A percentile compares a stretch with the other conserved stretches of the same genome.
These are phyloP conservation scores for Reticulitermes lucifugus DNA, from an alignment of 2,888 invertebrate species.

Conservation along the genomic window DNA sequence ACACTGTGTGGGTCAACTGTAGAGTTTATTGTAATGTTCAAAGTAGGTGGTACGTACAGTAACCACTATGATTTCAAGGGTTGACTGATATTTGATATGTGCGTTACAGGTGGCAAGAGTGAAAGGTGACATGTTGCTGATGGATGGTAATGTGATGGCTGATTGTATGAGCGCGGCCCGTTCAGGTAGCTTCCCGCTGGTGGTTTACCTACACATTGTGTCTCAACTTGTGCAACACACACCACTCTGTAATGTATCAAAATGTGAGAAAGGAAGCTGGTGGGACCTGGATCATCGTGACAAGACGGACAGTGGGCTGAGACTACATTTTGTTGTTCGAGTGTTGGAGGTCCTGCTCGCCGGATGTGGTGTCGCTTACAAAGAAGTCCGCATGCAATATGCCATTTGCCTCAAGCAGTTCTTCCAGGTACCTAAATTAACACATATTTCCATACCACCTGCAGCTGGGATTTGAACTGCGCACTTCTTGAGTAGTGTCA, in stretches of 20 bases:
- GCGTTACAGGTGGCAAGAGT: not conserved
- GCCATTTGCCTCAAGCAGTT: slow-evolving; percentile 39
- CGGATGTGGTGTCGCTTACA: slow-evolving; percentile 61
- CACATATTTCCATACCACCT: not conserved
- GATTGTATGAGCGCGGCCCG: slow-evolving; percentile 63
- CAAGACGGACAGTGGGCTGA: not conserved
- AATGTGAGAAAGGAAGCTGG: slow-evolving; percentile 58
- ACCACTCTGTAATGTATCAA: slow-evolving; percentile 65
- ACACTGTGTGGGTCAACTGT: too few species aligned
- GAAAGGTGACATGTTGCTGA: not conserved
- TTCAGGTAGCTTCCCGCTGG: slow-evolving; percentile 67
- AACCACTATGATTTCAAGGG: too few species aligned
- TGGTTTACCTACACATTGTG: slow-evolving; percentile 69
- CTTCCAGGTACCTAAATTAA: slow-evolving; percentile 46
- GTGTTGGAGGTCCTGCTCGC: slow-evolving; percentile 67
- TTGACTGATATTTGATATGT: not conserved
- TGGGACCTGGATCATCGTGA: slow-evolving; percentile 55
- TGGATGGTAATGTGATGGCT: slow-evolving; percentile 55
- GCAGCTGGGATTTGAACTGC: too few species aligned
- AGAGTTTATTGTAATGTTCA: too few species aligned
- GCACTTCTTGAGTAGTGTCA: too few species aligned
- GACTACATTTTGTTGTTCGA: slow-evolving; percentile 62
- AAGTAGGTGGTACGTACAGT: too few species aligned
- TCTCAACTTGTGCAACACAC: slow-evolving; percentile 66
- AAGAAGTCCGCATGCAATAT: not conserved